phyloP scores from a whole-genome alignment of 2,888 invertebrate genomes.

The Drosophila kanekoi region DNA sequence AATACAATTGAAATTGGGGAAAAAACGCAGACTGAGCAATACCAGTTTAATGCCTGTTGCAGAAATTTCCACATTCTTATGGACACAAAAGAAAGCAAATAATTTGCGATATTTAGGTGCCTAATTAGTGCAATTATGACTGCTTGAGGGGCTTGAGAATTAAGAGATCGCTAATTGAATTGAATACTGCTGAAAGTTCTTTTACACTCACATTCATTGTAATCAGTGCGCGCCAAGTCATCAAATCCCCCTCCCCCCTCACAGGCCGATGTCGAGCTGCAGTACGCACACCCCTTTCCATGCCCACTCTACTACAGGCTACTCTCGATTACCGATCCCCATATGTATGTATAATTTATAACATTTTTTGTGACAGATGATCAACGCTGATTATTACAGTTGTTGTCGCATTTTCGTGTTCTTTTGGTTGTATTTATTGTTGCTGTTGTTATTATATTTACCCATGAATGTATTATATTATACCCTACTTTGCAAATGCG shows the following conservation, averaged over 20 bases:
- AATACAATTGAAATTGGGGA: too few relatives aligned
- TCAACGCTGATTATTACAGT: constrained; percentile 56
- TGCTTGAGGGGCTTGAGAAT: neutral
- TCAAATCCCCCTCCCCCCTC: constrained; percentile 1
- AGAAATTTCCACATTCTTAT: too few relatives aligned
- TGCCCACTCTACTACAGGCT: neutral
- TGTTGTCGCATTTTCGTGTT: constrained; percentile 54
- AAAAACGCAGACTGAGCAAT: too few relatives aligned
- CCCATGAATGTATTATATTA: constrained; percentile 81
- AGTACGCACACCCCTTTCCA: neutral
- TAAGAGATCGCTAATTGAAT: constrained; percentile 5
- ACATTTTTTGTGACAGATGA: constrained; percentile 82
- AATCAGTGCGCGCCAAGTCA: constrained; percentile 5
- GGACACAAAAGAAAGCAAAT: neutral
- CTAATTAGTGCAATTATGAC: too few relatives aligned
- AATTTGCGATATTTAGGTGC: neutral
- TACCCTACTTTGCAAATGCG: constrained; percentile 74
- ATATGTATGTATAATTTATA: constrained; percentile 83
- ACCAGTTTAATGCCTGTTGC: too few relatives aligned
- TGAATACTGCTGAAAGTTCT: constrained; percentile 18
- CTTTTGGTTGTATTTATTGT: constrained; percentile 43
- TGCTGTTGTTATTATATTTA: constrained; percentile 50
- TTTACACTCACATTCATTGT: constrained; percentile 24
- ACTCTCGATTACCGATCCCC: constrained; percentile 18
- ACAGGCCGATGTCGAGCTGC: too few relatives aligned